phyloP scores from a whole-genome alignment of 2,113 vertebrate species.

The Chionis minor region DNA sequence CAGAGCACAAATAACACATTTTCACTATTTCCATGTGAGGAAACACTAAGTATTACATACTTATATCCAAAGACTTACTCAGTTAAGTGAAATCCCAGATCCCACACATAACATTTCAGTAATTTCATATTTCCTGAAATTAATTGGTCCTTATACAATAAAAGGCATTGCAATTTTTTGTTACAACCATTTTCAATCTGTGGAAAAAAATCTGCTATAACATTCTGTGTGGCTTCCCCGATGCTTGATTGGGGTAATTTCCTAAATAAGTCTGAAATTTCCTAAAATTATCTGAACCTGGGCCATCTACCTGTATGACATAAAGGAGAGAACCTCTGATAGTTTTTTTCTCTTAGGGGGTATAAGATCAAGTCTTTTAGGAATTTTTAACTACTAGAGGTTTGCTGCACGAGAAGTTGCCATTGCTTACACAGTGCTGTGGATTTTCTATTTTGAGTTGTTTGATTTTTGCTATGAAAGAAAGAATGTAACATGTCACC shows the following conservation, averaged over 20 bases:
- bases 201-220: neutral
- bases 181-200: neutral
- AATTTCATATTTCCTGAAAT: neutral
- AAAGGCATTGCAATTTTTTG: neutral
- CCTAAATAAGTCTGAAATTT: neutral
- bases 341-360: neutral
- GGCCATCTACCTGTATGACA: neutral
- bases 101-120: neutral
- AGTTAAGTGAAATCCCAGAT: neutral
- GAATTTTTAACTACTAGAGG: neutral
- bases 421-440: accelerated
- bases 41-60: neutral
- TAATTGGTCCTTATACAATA: neutral
- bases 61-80: neutral
- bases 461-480: slow-evolving; percentile 8
- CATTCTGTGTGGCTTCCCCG: neutral
- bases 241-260: neutral
- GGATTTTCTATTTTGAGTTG: neutral
- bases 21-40: neutral
- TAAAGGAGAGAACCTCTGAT: neutral
- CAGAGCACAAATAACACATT: neutral
- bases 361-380: neutral
- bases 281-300: neutral
- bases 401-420: neutral
- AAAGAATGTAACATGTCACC: neutral